Base-by-base conservation (phyloP, 2,888 invertebrate species). In the Sylvicola cinctus region DNA sequence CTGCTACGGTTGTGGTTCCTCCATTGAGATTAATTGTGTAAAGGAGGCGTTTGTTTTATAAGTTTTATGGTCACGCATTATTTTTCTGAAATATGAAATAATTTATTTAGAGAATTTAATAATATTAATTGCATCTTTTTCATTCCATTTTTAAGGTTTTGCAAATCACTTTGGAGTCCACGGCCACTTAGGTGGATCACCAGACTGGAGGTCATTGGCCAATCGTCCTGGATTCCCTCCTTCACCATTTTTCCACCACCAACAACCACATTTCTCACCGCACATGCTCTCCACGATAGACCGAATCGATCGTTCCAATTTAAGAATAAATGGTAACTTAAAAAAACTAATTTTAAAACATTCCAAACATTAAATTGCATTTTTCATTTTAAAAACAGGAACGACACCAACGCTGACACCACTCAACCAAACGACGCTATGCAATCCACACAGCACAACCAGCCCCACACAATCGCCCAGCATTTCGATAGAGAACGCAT, bases 121-220 rank as follows among this genome's bases (percentile, higher is more conserved):
- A 28, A 28, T 28, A n/a, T n/a, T n/a, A n/a, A n/a, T n/a, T n/a
- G 4, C 14, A 13, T 13, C 6, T 16, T 31, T 36, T 23, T 13
- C 20, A 7, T 14, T 34, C 40, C 41, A 41, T 33, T 29, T 60
- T 56, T 2, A 57, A 78, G 78, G 78, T 42, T 74, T 78, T 47
- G 77, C 77, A 5, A 28, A n/a, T 47, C 78, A 77, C 51, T 49
- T 77, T 6, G 74, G 74, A 3, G 58, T 76, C 42, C 75, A 74
- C 8, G 69, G 70, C 1, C 63, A 67, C 8, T 62, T 70, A 42
- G 74, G 68, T 58, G 70, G 73, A 15, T 69, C 71, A 2, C 55
- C 69, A 11, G 74, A 74, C 31, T 69, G 75, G 57, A 65, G 69
- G 44, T 60, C 64, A 0, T 61, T 65, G 8, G 30, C 44, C 32